Evolutionary conservation across 2,888 invertebrate species (phyloP), one percentile per base, ranked within the genome.

Genomic region (Pristionchus japonicus): DNA sequence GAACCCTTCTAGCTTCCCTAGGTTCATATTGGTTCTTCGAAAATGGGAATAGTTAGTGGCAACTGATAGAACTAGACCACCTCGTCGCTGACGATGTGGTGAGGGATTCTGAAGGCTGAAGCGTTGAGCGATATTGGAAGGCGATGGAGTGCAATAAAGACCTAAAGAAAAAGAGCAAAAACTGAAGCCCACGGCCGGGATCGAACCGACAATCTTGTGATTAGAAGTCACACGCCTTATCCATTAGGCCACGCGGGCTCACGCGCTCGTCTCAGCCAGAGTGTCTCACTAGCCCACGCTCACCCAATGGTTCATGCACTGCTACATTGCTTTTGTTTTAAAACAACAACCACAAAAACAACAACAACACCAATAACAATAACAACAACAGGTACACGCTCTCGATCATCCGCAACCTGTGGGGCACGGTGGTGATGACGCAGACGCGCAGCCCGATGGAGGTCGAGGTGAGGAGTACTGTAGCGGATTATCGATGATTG

Each of bases 181-280:
- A 57, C 11, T 77, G 37, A 77, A 77, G 77, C 77, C 77, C 77
- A 77, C 77, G 77, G 77, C 77, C 77, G 77, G 77, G 77, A 77
- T 77, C 77, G 77, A 77, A 77, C 77, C 77, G 77, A 77, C 77
- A 77, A 77, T 77, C 77, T 77, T 77, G 43, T 77, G 77, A 77
- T 77, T 77, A 77, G 77, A 77, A 77, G 77, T 77, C 77, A 77
- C 43, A 77, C 77, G 77, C 77, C 77, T 77, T 77, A 77, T 77
- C 77, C 77, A 77, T 77, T 77, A 77, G 77, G 77, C 77, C 77
- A 77, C 77, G 77, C 77, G 77, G 77, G 77, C 77, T 77, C 13
- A 15, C 7, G 37, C 23, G 15, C 34, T 13, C 34, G 0, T 34
- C 1, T 6, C 17, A 7, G 15, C 31, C 27, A 67, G 34, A 67